Base-by-base conservation (phyloP, 1,140 invertebrate species). In the Galleria mellonella region DNA sequence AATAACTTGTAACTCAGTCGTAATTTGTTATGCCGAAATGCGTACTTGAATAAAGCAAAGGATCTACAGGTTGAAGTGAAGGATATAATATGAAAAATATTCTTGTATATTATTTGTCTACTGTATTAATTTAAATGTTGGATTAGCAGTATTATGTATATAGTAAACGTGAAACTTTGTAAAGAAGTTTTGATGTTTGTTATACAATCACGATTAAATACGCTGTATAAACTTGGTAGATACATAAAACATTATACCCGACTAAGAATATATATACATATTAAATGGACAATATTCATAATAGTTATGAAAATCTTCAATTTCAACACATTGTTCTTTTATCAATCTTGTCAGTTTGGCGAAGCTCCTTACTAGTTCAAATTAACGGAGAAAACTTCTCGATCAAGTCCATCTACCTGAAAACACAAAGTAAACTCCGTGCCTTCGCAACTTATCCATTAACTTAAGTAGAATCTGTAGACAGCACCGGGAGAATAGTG, bases 391-490 rank as follows among this genome's bases (percentile, higher is more conserved):
- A 72, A 83, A 85, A 82, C 78, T 85, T 85, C 68, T 62, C 72
- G 76, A 79, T 78, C 74, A 75, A 82, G 74, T 84, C 70, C 65
- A 71, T 83, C 73, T 83, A 85, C 78, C 78, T 83, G 77, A 71
- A 76, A 79, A 83, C 73, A 82, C 77, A 79, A 83, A 85, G 78
- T 83, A 82, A 85, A 82, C 82, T 83, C 67, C 59, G 64, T 70
- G 71, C 73, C 72, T 83, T 75, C 66, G 63, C 71, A 85, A 85
- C 82, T 85, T 85, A 78, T 78, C 82, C 78, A 85, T 85, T 85
- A 85, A 82, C 65, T 82, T 85, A 78, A 85, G 82, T 85, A 83
- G 75, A 77, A 85, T 82, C 78, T 79, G 77, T 82, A 83, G 82
- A 83, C 74, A 76, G 73, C 72, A 73, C 44, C 59, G 57, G 66